A percentile compares a stretch with the other conserved stretches of the same genome.
These are phyloP conservation scores for Esox masquinongy DNA, from an alignment of 2,797 vertebrate species.

Conservation along the genomic window DNA sequence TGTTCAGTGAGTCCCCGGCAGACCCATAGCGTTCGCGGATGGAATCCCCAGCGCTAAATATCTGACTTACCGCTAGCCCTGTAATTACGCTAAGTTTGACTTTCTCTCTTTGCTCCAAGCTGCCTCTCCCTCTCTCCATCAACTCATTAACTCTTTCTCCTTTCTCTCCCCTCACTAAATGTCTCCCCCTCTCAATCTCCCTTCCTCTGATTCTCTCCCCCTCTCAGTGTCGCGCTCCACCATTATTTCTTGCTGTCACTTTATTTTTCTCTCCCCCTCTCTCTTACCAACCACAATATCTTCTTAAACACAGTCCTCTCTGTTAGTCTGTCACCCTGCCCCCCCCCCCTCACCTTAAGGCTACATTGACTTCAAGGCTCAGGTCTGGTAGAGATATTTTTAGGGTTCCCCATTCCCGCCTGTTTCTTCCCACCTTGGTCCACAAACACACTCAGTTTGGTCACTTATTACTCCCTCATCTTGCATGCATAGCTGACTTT, in stretches of 20 bases:
- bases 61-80: constrained; percentile 35
- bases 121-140: not conserved
- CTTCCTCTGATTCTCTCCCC: constrained; percentile 38
- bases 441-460: constrained; percentile 59
- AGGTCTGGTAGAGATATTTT: constrained; percentile 56
- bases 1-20: constrained; percentile 56
- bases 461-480: constrained; percentile 43
- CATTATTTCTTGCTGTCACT: not conserved
- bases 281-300: constrained; percentile 30
- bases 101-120: not conserved
- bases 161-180: not conserved
- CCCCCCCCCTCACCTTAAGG: constrained; percentile 5
- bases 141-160: constrained; percentile 7
- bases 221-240: not conserved
- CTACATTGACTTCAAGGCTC: constrained; percentile 44
- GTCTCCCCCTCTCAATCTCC: constrained; percentile 1
- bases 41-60: constrained; percentile 63
- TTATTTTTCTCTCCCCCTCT: not conserved
- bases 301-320: constrained; percentile 45
- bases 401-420: constrained; percentile 46
- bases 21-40: constrained; percentile 2
- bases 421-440: constrained; percentile 60
- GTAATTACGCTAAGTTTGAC: constrained; percentile 44
- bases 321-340: constrained; percentile 31
- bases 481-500: constrained; percentile 28